These are phyloP conservation scores for Sericinus montela DNA, from an alignment of 2,888 invertebrate genomes.

Conservation along the genomic window DNA sequence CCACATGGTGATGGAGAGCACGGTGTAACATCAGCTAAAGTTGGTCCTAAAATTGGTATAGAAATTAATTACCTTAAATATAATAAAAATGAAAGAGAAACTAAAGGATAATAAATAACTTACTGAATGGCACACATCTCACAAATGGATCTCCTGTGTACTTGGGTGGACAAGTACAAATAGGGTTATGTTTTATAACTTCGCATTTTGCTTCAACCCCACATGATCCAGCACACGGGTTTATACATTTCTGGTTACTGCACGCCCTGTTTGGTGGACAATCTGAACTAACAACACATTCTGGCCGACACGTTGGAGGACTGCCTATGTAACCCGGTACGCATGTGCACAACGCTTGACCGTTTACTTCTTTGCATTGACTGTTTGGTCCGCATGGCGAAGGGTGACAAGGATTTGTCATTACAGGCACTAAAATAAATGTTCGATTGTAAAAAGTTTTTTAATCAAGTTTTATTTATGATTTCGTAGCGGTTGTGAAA, in stretches of 20 bases:
- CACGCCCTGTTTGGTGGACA: constrained; percentile 86
- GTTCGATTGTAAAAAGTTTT: not conserved
- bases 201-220: constrained; percentile 85
- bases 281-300: constrained; percentile 87
- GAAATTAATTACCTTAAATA: too few species aligned
- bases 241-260: constrained; percentile 85
- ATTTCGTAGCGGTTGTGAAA: too few species aligned
- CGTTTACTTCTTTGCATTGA: constrained; percentile 82
- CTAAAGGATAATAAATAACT: constrained; percentile 33
- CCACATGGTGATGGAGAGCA: constrained; percentile 86
- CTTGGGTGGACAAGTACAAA: constrained; percentile 84
- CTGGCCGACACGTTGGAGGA: constrained; percentile 87
- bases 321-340: constrained; percentile 83
- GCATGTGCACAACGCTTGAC: constrained; percentile 87
- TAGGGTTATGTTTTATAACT: constrained; percentile 87
- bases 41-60: constrained; percentile 61
- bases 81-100: too few species aligned
- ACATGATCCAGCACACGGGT: constrained; percentile 88
- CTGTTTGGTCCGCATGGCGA: constrained; percentile 89
- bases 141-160: constrained; percentile 87
- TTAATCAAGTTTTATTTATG: too few species aligned
- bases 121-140: constrained; percentile 79
- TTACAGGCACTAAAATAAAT: constrained; percentile 47
- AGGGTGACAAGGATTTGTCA: constrained; percentile 83
- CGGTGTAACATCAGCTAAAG: constrained; percentile 77